phyloP scores from a whole-genome alignment of 2,888 invertebrate species.

The Agapostemon virescens region DNA sequence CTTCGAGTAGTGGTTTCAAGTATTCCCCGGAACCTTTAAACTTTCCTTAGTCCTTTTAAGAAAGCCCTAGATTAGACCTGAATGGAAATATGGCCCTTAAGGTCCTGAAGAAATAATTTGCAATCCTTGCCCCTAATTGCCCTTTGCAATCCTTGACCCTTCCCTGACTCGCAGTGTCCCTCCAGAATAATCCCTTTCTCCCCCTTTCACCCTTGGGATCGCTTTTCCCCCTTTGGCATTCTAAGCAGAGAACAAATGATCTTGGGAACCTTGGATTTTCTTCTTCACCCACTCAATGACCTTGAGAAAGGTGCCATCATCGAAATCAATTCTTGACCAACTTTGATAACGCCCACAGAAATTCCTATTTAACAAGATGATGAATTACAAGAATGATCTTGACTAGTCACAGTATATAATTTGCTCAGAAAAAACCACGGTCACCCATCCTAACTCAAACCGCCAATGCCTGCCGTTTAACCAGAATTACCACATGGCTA shows the following conservation, averaged over 20 bases:
- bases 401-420: too few species aligned
- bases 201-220: background rate
- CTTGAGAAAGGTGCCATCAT: background rate
- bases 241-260: too few species aligned
- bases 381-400: background rate
- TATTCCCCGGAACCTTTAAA: too few species aligned
- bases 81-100: background rate
- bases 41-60: fast-evolving
- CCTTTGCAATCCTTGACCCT: background rate
- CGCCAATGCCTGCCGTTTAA: background rate
- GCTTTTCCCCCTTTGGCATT: background rate
- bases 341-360: background rate
- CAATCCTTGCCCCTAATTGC: too few species aligned
- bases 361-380: background rate
- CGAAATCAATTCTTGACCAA: background rate
- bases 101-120: too few species aligned
- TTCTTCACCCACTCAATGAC: too few species aligned
- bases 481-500: background rate
- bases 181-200: too few species aligned
- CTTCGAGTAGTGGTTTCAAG: too few species aligned
- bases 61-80: background rate
- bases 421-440: background rate
- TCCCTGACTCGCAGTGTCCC: too few species aligned
- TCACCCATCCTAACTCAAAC: background rate
- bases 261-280: background rate